Percentiles rank a stretch among this genome's conserved stretches.
Conservation (phyloP, 2,113 vertebrate genomes). For the Miniopterus natalensis region DNA sequence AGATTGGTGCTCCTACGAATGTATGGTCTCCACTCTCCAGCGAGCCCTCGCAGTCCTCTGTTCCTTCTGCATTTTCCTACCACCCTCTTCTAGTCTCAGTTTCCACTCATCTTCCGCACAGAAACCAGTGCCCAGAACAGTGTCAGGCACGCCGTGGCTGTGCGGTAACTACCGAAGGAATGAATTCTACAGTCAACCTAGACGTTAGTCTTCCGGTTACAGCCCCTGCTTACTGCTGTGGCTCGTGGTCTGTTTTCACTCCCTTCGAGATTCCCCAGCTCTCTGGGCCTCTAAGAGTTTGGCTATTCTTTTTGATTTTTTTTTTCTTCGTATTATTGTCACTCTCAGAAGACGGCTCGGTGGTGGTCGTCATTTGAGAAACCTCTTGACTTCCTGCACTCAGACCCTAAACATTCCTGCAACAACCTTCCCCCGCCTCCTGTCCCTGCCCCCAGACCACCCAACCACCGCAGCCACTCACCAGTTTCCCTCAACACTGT, state of each 20-base stretch:
- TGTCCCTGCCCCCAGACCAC: not conserved
- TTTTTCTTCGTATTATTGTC: not conserved
- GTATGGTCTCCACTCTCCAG: accelerated
- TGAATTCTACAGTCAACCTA: not conserved
- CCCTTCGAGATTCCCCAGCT: not conserved
- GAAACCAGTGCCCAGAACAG: not conserved
- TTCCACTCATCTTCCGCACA: not conserved
- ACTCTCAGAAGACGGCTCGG: not conserved
- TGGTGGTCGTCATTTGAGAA: not conserved
- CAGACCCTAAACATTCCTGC: not conserved
- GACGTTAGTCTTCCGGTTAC: not conserved
- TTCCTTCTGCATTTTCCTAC: not conserved
- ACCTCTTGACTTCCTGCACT: not conserved
- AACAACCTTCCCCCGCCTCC: not conserved
- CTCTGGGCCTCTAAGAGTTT: not conserved
- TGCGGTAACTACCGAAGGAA: accelerated
- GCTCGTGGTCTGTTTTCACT: not conserved
- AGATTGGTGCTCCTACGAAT: not conserved
- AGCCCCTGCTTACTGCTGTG: not conserved
- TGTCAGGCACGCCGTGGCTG: accelerated
- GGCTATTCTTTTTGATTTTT: not conserved
- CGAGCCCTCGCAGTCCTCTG: not conserved
- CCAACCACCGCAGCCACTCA: too few species aligned
- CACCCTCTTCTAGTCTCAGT: not conserved
- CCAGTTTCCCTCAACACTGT: not conserved